These are phyloP conservation scores for Sebastes oblongus DNA, from an alignment of 2,797 vertebrate genomes.

Conservation along the genomic window DNA sequence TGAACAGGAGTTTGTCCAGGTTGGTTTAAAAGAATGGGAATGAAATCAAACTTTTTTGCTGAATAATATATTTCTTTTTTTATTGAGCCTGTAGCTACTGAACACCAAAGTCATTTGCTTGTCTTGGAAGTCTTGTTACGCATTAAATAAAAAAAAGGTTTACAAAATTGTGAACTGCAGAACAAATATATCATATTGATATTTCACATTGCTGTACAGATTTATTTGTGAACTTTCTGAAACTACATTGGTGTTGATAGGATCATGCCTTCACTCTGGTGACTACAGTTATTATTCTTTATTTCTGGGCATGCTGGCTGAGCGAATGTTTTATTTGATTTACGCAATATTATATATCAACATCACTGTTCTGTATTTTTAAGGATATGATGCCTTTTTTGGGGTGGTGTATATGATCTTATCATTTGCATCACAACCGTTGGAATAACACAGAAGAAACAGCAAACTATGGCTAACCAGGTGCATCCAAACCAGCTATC, in stretches of 20 bases:
- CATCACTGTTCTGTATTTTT: conserved; percentile 36
- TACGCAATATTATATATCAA: conserved; percentile 29
- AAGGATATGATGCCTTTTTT: conserved; percentile 24
- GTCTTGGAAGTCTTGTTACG: conserved; percentile 73
- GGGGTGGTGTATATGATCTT: conserved; percentile 14
- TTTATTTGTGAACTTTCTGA: conserved; percentile 66
- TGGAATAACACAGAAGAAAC: conserved; percentile 3
- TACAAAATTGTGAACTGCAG: conserved; percentile 79
- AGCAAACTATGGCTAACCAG: not conserved
- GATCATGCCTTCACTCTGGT: conserved; percentile 50
- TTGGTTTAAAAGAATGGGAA: conserved; percentile 27
- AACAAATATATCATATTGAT: conserved; percentile 89
- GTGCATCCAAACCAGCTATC: conserved; percentile 7
- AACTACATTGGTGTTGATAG: conserved; percentile 67
- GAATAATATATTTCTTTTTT: conserved; percentile 52
- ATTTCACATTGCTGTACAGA: conserved; percentile 81
- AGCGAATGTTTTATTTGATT: conserved; percentile 47
- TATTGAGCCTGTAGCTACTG: conserved; percentile 70
- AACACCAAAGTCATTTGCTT: conserved; percentile 85
- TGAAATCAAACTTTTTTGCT: conserved; percentile 39
- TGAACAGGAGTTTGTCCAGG: conserved; percentile 57
- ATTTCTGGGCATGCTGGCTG: conserved; percentile 66
- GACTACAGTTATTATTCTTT: conserved; percentile 34
- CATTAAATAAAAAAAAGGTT: conserved; percentile 69
- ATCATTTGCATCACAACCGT: not conserved